phyloP scores from a whole-genome alignment of 2,113 vertebrate species.

The Psilopogon haemacephalus region DNA sequence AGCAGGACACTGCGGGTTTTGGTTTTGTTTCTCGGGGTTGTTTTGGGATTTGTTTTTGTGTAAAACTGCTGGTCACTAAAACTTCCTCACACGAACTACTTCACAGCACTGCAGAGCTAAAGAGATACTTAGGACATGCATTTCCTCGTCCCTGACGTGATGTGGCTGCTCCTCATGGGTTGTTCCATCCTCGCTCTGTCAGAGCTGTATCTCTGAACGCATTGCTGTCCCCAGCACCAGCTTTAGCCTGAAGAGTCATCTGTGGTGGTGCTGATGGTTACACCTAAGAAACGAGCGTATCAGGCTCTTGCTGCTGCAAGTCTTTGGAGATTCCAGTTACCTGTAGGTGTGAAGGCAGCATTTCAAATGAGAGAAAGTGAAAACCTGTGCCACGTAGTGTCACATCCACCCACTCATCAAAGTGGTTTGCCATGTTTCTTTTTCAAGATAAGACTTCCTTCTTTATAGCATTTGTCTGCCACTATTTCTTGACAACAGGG shows the following conservation, averaged over 20 bases:
- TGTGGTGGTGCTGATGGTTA: not conserved
- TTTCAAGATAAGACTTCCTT: not conserved
- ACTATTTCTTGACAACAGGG: not conserved
- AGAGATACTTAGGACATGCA: no score
- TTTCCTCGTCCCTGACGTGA: not conserved
- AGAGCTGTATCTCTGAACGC: not conserved
- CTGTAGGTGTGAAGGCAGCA: not conserved
- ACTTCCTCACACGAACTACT: not conserved
- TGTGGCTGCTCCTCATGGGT: not conserved
- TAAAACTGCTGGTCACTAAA: not conserved
- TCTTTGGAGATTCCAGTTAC: not conserved
- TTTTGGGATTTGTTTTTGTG: not conserved
- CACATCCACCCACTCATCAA: no score
- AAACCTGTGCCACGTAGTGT: not conserved
- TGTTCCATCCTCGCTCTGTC: no score
- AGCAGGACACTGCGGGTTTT: fast-evolving
- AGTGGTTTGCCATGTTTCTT: not conserved
- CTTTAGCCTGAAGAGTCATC: not conserved
- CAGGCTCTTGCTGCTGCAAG: not conserved
- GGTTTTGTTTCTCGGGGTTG: no score
- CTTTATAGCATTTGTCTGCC: not conserved
- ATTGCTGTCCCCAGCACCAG: not conserved
- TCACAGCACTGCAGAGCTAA: not conserved
- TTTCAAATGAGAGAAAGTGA: not conserved
- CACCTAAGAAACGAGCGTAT: not conserved